Percentiles rank a stretch among this genome's conserved stretches.
Evolutionary conservation across 2,888 invertebrate genomes (phyloP).

Genomic region (Pteria penguin): DNA sequence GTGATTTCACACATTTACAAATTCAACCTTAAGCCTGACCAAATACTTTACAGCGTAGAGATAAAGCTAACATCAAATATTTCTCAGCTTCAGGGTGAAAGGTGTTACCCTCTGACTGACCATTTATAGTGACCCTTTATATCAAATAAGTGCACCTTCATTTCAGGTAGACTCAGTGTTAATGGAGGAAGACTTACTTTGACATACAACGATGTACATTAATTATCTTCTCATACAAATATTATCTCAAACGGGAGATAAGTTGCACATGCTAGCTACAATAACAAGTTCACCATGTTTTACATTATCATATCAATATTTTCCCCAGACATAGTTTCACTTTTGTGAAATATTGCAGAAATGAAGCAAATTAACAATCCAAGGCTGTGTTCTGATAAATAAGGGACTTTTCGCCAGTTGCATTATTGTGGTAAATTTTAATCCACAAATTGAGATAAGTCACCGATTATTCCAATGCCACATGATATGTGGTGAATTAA

Average conservation of each 20-base stretch:
- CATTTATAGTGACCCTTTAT: background rate
- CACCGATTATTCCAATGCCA: background rate
- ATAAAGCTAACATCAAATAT: conserved; percentile 27
- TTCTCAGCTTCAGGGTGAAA: conserved; percentile 28
- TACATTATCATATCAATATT: background rate
- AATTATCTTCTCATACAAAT: background rate
- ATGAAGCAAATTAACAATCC: background rate
- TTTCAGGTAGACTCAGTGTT: background rate
- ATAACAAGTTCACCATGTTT: background rate
- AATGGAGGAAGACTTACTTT: background rate
- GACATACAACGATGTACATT: background rate
- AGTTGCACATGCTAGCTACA: background rate
- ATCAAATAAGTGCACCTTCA: background rate
- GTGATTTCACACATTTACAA: conserved; percentile 30
- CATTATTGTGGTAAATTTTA: background rate
- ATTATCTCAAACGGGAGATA: background rate
- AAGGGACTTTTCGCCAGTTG: no score
- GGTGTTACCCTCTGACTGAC: conserved; percentile 27
- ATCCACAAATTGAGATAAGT: background rate
- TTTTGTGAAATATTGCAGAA: background rate
- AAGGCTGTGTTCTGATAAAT: no score
- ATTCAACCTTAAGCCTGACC: conserved; percentile 28
- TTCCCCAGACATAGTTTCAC: background rate
- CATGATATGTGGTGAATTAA: background rate
- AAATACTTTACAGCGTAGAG: conserved; percentile 16